Conservation (phyloP, 2,888 invertebrate genomes). For the Microctonus brassicae region DNA sequence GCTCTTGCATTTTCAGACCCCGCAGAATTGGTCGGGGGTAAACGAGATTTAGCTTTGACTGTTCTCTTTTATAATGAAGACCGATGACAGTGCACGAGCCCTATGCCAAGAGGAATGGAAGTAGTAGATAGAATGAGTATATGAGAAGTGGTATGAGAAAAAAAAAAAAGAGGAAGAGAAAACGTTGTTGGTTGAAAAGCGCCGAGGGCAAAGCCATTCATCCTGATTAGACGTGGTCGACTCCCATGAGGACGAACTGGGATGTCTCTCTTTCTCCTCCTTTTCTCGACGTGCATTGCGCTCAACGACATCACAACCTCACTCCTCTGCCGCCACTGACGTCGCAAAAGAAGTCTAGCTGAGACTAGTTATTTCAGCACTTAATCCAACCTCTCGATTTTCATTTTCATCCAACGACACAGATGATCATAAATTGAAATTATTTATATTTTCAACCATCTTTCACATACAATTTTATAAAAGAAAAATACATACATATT, state of each 20-base stretch:
- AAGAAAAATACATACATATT: too few species aligned
- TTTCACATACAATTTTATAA: too few species aligned
- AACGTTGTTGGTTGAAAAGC: slow-evolving; percentile 56
- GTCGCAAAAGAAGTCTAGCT: not conserved
- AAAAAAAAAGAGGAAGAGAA: slow-evolving; percentile 28
- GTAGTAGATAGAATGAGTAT: not conserved
- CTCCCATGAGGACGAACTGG: slow-evolving; percentile 56
- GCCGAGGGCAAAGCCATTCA: slow-evolving; percentile 60
- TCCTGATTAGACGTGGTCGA: slow-evolving; percentile 62
- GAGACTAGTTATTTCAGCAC: not conserved
- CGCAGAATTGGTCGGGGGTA: slow-evolving; percentile 49
- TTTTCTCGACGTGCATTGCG: slow-evolving; percentile 50
- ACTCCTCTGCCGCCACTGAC: not conserved
- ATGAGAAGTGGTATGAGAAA: slow-evolving; percentile 2
- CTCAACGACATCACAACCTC: slow-evolving; percentile 7
- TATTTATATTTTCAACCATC: too few species aligned
- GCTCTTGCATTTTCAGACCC: slow-evolving; percentile 25
- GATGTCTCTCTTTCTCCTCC: slow-evolving; percentile 37
- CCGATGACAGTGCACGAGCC: slow-evolving; percentile 59
- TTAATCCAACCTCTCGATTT: not conserved
- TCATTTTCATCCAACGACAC: not conserved
- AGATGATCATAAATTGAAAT: not conserved
- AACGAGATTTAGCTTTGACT: slow-evolving; percentile 58
- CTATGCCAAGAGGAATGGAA: slow-evolving; percentile 37
- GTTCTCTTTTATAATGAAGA: slow-evolving; percentile 65